phyloP scores from a whole-genome alignment of 2,888 invertebrate species.

The Thera obeliscata region DNA sequence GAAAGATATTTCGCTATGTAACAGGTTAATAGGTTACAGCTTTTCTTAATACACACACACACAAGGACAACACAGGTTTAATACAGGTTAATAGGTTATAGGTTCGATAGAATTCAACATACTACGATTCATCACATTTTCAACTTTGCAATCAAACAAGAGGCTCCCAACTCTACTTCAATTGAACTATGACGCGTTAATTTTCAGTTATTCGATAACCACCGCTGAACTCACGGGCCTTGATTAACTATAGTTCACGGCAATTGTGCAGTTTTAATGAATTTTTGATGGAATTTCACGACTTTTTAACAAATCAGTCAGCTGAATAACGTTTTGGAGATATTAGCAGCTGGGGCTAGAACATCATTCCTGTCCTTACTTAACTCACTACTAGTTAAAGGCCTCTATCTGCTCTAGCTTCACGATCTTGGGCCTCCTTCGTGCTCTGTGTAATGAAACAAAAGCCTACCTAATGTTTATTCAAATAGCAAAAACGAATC shows the following conservation, averaged over 20 bases:
- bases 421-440: too few relatives aligned
- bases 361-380: too few relatives aligned
- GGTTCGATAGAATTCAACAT: too few relatives aligned
- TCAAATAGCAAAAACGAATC: neutral
- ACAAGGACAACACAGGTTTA: too few relatives aligned
- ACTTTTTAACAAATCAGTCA: neutral
- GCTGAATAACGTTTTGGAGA: neutral
- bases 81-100: too few relatives aligned
- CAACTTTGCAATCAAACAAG: neutral
- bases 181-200: slow-evolving; percentile 48
- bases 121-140: neutral
- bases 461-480: neutral
- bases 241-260: slow-evolving; percentile 58
- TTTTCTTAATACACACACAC: too few relatives aligned
- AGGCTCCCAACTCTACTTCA: slow-evolving; percentile 22
- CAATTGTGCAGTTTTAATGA: slow-evolving; percentile 31
- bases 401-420: too few relatives aligned
- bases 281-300: slow-evolving; percentile 2
- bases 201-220: slow-evolving; percentile 54
- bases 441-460: too few relatives aligned
- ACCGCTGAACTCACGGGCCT: slow-evolving; percentile 46
- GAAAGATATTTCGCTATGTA: too few relatives aligned
- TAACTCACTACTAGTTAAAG: too few relatives aligned
- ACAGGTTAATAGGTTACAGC: too few relatives aligned
- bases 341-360: too few relatives aligned